Evolutionary conservation across 2,888 invertebrate genomes (phyloP).

Genomic region (Platycheirus rosarum): DNA sequence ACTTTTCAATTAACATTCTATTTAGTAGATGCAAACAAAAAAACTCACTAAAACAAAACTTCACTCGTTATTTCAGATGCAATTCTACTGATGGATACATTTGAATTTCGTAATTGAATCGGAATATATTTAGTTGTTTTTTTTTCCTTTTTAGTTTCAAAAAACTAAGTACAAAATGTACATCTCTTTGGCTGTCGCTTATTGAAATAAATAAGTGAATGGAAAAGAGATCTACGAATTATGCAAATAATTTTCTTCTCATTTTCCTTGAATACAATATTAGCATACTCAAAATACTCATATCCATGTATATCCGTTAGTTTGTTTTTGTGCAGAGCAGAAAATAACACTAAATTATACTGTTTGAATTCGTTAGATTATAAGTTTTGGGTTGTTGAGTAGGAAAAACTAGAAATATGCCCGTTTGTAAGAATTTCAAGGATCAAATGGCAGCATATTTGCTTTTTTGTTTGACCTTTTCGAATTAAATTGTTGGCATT

Average conservation of each 20-base stretch:
- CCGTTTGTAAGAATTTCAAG: neutral
- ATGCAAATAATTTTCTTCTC: constrained; percentile 27
- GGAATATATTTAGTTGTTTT: constrained; percentile 18
- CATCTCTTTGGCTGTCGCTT: neutral
- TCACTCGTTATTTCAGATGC: no score
- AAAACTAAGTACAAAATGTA: neutral
- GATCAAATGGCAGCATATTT: no score
- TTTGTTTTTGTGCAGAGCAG: constrained; percentile 8
- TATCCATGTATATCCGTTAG: no score
- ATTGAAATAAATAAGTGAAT: neutral
- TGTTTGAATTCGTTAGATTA: constrained; percentile 3
- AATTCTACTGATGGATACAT: constrained; percentile 17
- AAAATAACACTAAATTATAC: neutral
- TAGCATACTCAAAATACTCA: constrained; percentile 46
- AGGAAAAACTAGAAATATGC: neutral
- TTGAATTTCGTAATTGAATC: constrained; percentile 25
- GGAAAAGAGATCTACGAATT: neutral
- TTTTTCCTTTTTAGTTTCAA: neutral
- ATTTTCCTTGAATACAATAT: constrained; percentile 14
- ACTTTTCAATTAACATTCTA: no score
- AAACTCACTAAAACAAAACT: no score
- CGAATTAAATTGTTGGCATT: no score
- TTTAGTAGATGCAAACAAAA: neutral
- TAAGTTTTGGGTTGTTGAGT: neutral
- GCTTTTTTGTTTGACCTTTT: no score